Base-by-base conservation (phyloP, 2,113 vertebrate species). In the Ceyx melanurus region DNA sequence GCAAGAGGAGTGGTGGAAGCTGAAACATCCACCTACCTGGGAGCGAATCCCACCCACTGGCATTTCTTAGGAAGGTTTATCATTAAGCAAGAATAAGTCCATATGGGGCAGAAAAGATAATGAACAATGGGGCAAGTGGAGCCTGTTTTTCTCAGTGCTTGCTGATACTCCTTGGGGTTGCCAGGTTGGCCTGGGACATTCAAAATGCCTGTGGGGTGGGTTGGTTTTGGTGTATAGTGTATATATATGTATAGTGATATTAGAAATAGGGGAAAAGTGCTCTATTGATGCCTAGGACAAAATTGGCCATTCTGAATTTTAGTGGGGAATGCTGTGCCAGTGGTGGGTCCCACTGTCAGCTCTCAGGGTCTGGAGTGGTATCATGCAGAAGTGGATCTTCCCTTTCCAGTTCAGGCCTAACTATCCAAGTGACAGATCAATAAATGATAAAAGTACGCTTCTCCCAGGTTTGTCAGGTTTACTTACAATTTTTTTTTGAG, bases 391-490 rank as follows among this genome's bases (percentile, higher is more conserved):
- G 66, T 4, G 22, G 16, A 53, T 79, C 61, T 54, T 92, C 9
- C 9, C 28, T 66, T 87, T 67, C 58, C 75, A 26, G 28, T 57
- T 81, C 57, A 64, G 53, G 10, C 71, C 70, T 54, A 33, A 66
- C 42, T 67, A 26, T 67, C 16, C 2, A 48, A 56, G 31, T 56
- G 61, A 54, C n/a, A 70, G 42, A 64, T 31, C n/a, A 70, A 31
- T 76, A 64, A 92, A 88, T 53, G 64, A 83, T 42, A 40, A 75
- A 84, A 86, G 57, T 48, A 31, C 11, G n/a, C 15, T 94, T n/a
- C 70, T 90, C 31, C 9, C 35, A 75, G 65, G 31, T 68, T 88
- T 90, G 19, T 45, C 58, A 42, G 77, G 18, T 86, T 78, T 66
- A 17, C 72, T 85, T 70, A 68, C 1, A 35, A 17, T 4, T n/a